A percentile compares a stretch with the other conserved stretches of the same genome.
phyloP scores from a whole-genome alignment of 2,113 vertebrate species.

The Caranx ignobilis region DNA sequence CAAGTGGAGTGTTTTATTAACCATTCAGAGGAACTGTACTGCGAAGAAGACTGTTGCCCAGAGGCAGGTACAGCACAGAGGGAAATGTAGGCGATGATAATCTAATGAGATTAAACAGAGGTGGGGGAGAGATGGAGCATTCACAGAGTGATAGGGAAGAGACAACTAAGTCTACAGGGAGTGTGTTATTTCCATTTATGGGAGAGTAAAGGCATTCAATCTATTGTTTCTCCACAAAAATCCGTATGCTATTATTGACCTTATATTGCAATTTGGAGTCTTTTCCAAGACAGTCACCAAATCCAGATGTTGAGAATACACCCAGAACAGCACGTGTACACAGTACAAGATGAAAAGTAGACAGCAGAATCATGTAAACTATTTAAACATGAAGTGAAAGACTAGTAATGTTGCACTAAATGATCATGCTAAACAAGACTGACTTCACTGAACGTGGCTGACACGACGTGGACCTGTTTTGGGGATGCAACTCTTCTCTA shows the following conservation, averaged over 20 bases:
- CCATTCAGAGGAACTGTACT: neutral
- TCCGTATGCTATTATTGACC: neutral
- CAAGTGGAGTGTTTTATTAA: neutral
- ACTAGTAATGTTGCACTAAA: neutral
- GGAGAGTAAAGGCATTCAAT: neutral
- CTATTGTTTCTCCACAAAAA: no score
- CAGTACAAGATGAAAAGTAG: neutral
- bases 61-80: neutral
- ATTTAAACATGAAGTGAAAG: neutral
- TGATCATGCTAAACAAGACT: neutral
- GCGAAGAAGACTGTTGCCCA: neutral
- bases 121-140: constrained; percentile 16
- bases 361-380: neutral
- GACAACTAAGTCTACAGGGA: neutral
- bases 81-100: neutral
- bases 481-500: neutral
- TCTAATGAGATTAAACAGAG: constrained; percentile 26
- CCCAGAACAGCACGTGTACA: neutral
- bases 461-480: no score
- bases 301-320: neutral
- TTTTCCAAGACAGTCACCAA: neutral
- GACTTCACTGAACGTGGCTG: neutral
- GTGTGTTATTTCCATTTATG: neutral
- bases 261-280: neutral
- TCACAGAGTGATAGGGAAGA: neutral